Base-by-base conservation (phyloP, 2,113 vertebrate species). In the Syrmaticus mikado region DNA sequence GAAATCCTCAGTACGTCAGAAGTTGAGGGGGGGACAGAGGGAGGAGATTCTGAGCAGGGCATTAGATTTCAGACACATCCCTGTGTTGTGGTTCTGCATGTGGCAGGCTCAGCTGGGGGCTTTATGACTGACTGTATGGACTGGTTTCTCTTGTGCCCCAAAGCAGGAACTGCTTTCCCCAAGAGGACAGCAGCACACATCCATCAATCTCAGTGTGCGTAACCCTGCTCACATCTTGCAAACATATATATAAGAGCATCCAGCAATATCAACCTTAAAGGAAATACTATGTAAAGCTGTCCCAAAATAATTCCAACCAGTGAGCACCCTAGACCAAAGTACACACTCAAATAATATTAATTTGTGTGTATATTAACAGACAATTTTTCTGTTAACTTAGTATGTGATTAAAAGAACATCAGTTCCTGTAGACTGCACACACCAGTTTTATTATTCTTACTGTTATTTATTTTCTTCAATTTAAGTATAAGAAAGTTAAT, bases 141-240 rank as follows among this genome's bases (percentile, higher is more conserved):
- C 8, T 89, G 24, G 19, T 28, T 82, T 82, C 53, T 71, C 60
- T 36, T 40, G 2, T 1, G 4, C 9, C 30, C 66, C 64, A 52
- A 30, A 89, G 77, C 73, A 93, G 83, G 61, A 88, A 15, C 60
- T 36, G 60, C 80, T 92, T 93, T 68, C 91, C 77, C 80, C 10
- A 83, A 60, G 50, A 41, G 55, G 22, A 7, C 80, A 85, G 82
- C 86, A 88, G 79, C 60, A 64, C 52, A 0, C 14, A 8, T 8
- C 30, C 84, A 67, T 50, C 66, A 65, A 57, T 61, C 46, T 43
- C 79, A 19, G 52, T 24, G 18, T n/a, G 38, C 70, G 4, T 2
- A 34, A 84, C 81, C 77, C 73, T 81, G 4, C 40, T 72, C 85
- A 40, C 3, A 1, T 38, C 53, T 48, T 71, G 68, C 65, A 57